Conservation (phyloP, 2,888 invertebrate species). For the Cheilosia grossa region DNA sequence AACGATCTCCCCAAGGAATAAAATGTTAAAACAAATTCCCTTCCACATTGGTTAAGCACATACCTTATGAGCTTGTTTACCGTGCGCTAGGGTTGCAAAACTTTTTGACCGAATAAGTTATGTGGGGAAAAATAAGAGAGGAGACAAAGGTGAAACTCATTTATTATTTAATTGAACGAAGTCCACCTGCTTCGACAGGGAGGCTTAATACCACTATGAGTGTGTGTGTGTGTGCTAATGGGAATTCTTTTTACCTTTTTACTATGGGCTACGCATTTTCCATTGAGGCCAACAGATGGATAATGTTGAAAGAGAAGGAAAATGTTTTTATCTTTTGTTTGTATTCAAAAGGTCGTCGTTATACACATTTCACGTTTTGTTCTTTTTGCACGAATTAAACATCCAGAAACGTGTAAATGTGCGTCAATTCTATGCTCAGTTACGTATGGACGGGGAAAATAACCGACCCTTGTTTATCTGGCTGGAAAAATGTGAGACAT, state of each 20-base stretch:
- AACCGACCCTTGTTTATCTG: slow-evolving; percentile 53
- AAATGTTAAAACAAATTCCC: slow-evolving; percentile 34
- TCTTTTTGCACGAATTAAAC: slow-evolving; percentile 15
- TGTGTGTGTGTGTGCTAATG: slow-evolving; percentile 47
- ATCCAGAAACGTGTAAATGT: slow-evolving; percentile 59
- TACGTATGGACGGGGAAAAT: slow-evolving; percentile 26
- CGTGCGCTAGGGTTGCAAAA: slow-evolving; percentile 35
- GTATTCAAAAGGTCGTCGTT: slow-evolving; percentile 2
- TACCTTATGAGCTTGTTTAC: slow-evolving; percentile 5
- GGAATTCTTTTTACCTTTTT: slow-evolving; percentile 32
- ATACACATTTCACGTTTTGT: neutral
- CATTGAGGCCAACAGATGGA: slow-evolving; percentile 45
- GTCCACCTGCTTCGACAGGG: slow-evolving; percentile 52
- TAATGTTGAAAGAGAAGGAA: slow-evolving; percentile 12
- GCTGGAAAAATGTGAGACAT: slow-evolving; percentile 57
- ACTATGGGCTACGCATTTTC: slow-evolving; percentile 49
- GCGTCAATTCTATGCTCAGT: slow-evolving; percentile 31
- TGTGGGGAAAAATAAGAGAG: neutral
- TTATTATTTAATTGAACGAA: slow-evolving; percentile 68
- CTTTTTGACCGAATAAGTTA: slow-evolving; percentile 52
- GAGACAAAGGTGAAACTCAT: slow-evolving; percentile 61
- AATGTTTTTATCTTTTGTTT: slow-evolving; percentile 1
- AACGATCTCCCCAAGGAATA: slow-evolving; percentile 30
- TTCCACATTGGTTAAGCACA: slow-evolving; percentile 3
- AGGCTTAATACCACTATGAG: slow-evolving; percentile 17